A percentile compares a stretch with the other conserved stretches of the same genome.
Evolutionary conservation across 2,797 vertebrate species (phyloP).

Genomic region (Spheniscus humboldti): DNA sequence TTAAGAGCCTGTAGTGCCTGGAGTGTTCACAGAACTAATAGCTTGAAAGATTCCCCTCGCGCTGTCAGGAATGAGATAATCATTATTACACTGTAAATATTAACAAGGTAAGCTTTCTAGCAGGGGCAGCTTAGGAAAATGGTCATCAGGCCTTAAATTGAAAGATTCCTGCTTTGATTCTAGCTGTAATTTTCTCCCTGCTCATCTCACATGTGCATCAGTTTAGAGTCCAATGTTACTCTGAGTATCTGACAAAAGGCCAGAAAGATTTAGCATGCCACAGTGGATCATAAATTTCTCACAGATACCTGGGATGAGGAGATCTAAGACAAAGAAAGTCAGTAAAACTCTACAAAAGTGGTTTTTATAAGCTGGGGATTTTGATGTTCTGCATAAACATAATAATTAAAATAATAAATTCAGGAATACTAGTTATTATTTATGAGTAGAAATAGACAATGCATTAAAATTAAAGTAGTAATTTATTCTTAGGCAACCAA

Average conservation of each 20-base stretch:
- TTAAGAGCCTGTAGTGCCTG: neutral
- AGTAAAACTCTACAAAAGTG: neutral
- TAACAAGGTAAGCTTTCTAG: neutral
- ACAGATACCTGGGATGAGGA: neutral
- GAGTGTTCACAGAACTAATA: neutral
- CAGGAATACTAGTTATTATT: neutral
- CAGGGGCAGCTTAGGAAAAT: neutral
- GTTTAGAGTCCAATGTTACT: fast-evolving
- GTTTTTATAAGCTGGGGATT: neutral
- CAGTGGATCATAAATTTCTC: neutral
- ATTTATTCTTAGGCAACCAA: constrained; percentile 5
- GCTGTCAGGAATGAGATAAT: neutral
- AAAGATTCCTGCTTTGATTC: neutral
- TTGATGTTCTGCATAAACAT: neutral
- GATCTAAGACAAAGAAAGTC: neutral
- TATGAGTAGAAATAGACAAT: neutral
- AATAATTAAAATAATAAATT: neutral
- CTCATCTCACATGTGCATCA: neutral
- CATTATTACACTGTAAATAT: neutral
- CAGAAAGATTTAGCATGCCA: neutral
- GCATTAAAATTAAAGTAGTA: neutral
- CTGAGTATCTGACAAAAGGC: neutral
- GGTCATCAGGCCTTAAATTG: neutral
- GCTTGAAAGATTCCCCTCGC: neutral
- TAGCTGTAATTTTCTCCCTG: neutral